phyloP scores from a whole-genome alignment of 2,113 vertebrate species.

The Petaurus breviceps region DNA sequence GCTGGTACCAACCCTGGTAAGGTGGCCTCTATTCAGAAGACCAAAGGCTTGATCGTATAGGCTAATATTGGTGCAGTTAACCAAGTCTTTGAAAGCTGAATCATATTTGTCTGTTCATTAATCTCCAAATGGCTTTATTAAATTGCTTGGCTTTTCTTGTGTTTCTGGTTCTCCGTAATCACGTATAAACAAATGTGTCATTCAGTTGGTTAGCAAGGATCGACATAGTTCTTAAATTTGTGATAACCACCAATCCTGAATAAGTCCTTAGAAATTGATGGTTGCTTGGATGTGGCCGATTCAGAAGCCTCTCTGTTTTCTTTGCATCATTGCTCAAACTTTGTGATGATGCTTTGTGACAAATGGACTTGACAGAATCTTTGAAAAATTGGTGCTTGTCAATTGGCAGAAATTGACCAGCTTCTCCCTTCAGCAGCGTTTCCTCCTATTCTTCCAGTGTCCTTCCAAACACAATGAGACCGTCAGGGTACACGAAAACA shows the following conservation, averaged over 20 bases:
- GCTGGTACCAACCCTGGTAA: not conserved
- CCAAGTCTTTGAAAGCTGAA: not conserved
- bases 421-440: not conserved
- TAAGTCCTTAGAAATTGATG: not conserved
- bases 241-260: not conserved
- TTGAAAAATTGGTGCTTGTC: not conserved
- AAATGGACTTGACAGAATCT: not conserved
- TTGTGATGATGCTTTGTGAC: not conserved
- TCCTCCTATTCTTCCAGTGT: too few species aligned
- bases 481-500: too few species aligned
- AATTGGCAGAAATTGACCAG: not conserved
- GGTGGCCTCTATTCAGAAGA: not conserved
- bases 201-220: not conserved
- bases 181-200: not conserved
- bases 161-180: not conserved
- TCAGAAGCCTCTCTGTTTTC: not conserved
- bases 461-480: too few species aligned
- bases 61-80: not conserved
- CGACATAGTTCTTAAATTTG: not conserved
- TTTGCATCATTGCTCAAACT: not conserved
- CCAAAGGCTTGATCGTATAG: not conserved
- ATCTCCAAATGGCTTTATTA: not conserved
- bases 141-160: not conserved
- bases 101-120: not conserved
- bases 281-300: not conserved